These are phyloP conservation scores for Aphaenogaster ashmeadi DNA, from an alignment of 1,140 invertebrate genomes.

Conservation along the genomic window DNA sequence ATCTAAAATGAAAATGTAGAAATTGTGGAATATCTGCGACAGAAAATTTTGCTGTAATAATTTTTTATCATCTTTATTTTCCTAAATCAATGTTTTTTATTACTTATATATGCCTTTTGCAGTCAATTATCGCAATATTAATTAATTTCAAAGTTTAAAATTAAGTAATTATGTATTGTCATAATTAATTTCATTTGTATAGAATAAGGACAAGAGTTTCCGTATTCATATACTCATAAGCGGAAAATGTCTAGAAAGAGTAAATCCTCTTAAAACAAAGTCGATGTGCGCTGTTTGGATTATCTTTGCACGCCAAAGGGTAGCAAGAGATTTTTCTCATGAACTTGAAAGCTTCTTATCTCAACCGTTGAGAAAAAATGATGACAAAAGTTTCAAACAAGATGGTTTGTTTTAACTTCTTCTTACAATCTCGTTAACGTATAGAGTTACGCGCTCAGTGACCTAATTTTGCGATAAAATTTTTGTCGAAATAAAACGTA, in stretches of 20 bases:
- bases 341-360: constrained; percentile 39
- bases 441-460: constrained; percentile 3
- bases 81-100: not conserved
- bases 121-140: not conserved
- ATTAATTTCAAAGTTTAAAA: not conserved
- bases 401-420: constrained; percentile 58
- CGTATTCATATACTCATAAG: not conserved
- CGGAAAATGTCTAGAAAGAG: not conserved
- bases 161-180: constrained; percentile 7
- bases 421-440: constrained; percentile 49
- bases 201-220: not conserved
- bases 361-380: constrained; percentile 15
- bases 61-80: not conserved
- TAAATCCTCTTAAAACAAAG: constrained; percentile 32
- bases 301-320: constrained; percentile 32
- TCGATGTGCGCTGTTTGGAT: constrained; percentile 32
- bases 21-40: not conserved
- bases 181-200: not conserved
- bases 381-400: constrained; percentile 54
- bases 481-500: not conserved
- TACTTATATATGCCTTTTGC: not conserved
- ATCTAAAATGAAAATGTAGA: not conserved
- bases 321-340: constrained; percentile 39
- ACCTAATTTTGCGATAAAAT: constrained; percentile 14
- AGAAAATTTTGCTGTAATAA: not conserved